Conservation (phyloP, 1,140 invertebrate genomes). For the Chlorops oryzae region DNA sequence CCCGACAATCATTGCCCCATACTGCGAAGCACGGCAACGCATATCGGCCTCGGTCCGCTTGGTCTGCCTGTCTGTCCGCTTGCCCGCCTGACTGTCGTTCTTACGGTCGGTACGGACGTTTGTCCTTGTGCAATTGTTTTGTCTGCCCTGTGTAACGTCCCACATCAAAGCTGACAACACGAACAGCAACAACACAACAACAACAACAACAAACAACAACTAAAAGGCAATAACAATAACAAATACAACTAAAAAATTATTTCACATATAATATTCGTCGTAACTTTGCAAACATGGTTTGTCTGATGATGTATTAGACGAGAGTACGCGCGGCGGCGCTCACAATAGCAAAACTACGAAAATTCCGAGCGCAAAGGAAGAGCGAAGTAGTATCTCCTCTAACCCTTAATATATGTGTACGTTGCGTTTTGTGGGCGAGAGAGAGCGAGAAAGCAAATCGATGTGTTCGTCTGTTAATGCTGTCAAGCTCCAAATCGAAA, state of each 20-base stretch:
- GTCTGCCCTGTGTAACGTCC: conserved; percentile 7
- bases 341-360: conserved; percentile 10
- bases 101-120: no score
- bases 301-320: conserved; percentile 47
- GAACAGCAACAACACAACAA: no score
- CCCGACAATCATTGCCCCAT: no score
- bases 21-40: no score
- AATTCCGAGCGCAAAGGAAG: no score
- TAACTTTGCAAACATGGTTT: conserved; percentile 45
- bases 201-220: no score
- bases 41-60: no score
- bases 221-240: conserved; percentile 22
- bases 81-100: no score
- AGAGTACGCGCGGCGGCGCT: conserved; percentile 44
- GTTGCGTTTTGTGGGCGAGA: conserved; percentile 1
- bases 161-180: no score
- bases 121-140: not conserved
- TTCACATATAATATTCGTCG: conserved; percentile 46
- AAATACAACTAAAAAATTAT: conserved; percentile 35
- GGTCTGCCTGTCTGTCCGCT: no score
- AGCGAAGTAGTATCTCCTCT: no score
- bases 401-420: no score
- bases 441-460: conserved; percentile 8
- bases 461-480: conserved; percentile 24
- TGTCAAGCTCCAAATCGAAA: conserved; percentile 36